These are phyloP conservation scores for Stegodyphus mimosarum DNA, from an alignment of 1,140 invertebrate genomes.

Conservation along the genomic window DNA sequence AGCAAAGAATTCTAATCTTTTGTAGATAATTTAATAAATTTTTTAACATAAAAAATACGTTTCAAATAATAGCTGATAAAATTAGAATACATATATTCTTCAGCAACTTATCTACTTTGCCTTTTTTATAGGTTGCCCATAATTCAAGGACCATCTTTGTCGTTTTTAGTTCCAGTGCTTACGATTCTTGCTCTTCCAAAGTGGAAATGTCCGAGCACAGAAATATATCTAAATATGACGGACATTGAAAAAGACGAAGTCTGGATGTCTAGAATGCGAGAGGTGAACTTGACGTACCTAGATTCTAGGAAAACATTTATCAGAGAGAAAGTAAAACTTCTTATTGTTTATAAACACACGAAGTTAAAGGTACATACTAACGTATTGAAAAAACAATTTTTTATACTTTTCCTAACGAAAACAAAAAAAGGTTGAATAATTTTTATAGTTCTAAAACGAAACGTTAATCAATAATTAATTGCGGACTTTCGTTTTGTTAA, in stretches of 20 bases:
- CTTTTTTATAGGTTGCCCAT: background rate
- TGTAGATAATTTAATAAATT: background rate
- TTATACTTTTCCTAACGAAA: too few species aligned
- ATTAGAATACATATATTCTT: too few species aligned
- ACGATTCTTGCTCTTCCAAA: background rate
- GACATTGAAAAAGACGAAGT: background rate
- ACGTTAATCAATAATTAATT: too few species aligned
- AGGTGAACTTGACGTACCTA: background rate
- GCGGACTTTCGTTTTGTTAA: too few species aligned
- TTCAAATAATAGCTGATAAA: background rate
- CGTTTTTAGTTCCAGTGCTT: background rate
- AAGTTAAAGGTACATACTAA: too few species aligned
- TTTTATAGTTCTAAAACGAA: too few species aligned
- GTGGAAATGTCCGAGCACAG: background rate
- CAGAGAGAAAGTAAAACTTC: too few species aligned
- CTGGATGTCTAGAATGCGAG: slow-evolving; percentile 1
- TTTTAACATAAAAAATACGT: background rate
- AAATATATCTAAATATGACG: background rate
- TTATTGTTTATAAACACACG: too few species aligned
- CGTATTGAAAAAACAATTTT: too few species aligned
- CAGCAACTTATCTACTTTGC: background rate
- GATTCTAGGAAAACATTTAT: too few species aligned
- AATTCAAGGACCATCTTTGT: slow-evolving; percentile 4
- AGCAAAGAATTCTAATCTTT: background rate
- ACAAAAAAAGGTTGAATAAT: too few species aligned